These are phyloP conservation scores for Oreochromis mossambicus DNA, from an alignment of 2,797 vertebrate species.

Conservation along the genomic window DNA sequence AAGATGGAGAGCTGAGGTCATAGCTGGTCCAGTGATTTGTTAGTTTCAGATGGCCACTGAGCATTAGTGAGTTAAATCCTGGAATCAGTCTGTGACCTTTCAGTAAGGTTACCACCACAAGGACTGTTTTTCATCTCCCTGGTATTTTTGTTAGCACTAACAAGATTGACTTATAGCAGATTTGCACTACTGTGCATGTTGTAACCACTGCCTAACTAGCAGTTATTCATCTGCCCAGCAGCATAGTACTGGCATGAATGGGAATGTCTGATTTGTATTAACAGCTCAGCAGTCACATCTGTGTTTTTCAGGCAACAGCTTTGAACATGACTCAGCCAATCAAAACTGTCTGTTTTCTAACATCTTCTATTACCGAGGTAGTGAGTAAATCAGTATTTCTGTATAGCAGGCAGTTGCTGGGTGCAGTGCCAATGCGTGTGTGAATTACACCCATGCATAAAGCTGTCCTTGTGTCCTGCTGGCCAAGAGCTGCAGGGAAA, in stretches of 20 bases:
- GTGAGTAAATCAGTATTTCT: conserved; percentile 62
- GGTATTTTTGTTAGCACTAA: conserved; percentile 61
- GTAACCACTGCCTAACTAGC: conserved; percentile 46
- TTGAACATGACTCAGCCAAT: conserved; percentile 59
- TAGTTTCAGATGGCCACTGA: conserved; percentile 31
- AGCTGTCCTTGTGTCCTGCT: conserved; percentile 69
- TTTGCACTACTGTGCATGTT: conserved; percentile 55
- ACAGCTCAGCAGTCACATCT: conserved; percentile 56
- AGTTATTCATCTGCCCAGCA: conserved; percentile 46
- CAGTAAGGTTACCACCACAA: conserved; percentile 53
- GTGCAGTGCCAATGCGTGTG: conserved; percentile 67
- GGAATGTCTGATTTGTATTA: conserved; percentile 54
- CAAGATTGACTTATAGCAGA: conserved; percentile 67
- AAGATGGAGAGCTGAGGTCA: not conserved
- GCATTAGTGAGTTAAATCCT: conserved; percentile 45
- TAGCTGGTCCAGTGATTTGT: conserved; percentile 42
- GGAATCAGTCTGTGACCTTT: conserved; percentile 47
- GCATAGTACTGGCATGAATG: conserved; percentile 14
- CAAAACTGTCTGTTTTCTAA: conserved; percentile 60
- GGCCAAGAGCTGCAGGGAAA: conserved; percentile 70
- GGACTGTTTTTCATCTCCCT: conserved; percentile 55
- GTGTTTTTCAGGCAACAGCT: conserved; percentile 60
- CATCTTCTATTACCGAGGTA: conserved; percentile 55
- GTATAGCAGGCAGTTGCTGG: conserved; percentile 64
- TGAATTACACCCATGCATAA: conserved; percentile 73